Percentiles rank a stretch among this genome's conserved stretches.
These are phyloP conservation scores for Sterna hirundo DNA, from an alignment of 2,113 vertebrate genomes.

Conservation along the genomic window DNA sequence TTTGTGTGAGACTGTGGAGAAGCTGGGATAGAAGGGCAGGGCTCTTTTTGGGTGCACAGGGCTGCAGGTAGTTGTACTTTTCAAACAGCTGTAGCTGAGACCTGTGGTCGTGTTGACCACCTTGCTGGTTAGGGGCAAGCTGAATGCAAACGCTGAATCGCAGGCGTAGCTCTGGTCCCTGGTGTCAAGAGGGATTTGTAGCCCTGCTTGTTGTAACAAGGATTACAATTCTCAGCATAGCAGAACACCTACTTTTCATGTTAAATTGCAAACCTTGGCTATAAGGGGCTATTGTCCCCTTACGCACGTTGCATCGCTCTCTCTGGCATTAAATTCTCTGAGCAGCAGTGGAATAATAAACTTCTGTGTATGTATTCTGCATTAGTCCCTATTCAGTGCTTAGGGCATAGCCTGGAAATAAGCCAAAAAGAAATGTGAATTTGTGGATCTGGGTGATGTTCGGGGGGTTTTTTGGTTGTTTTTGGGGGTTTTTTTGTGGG, in stretches of 20 bases:
- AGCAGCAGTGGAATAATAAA: constrained; percentile 18
- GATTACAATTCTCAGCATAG: background rate
- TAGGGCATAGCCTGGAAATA: background rate
- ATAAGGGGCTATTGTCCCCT: background rate
- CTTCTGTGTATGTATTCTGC: background rate
- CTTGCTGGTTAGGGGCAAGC: background rate
- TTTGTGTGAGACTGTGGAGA: accelerated
- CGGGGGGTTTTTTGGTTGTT: background rate
- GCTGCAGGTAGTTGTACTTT: background rate
- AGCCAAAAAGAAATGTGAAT: background rate
- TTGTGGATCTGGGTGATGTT: background rate
- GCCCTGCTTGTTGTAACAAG: background rate
- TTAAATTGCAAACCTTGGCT: background rate
- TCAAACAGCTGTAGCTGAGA: background rate
- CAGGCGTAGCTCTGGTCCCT: background rate
- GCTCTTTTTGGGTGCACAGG: background rate
- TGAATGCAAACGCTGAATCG: accelerated
- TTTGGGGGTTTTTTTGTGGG: background rate
- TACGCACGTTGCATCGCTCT: background rate
- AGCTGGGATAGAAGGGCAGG: background rate
- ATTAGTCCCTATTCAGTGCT: background rate
- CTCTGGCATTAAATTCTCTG: background rate
- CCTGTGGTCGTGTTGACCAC: background rate
- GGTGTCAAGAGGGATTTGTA: background rate
- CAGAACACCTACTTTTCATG: background rate